These are phyloP conservation scores for Hippopotamus amphibius DNA, from an alignment of 2,113 vertebrate species.

Conservation along the genomic window DNA sequence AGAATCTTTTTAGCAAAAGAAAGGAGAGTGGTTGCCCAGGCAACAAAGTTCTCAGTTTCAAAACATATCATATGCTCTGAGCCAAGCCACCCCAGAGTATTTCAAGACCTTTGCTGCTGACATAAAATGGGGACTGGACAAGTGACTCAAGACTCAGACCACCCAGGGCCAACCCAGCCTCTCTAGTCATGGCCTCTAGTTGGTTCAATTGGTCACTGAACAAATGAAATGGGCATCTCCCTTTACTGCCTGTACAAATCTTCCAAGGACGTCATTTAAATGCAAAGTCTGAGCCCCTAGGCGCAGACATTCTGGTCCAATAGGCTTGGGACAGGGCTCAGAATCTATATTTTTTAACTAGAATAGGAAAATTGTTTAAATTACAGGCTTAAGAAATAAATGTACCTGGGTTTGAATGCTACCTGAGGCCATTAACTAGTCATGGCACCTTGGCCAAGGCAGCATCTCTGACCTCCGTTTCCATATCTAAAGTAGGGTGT, in stretches of 20 bases:
- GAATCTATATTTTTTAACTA: background rate
- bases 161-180: background rate
- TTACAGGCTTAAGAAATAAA: background rate
- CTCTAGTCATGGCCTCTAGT: background rate
- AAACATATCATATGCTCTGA: background rate
- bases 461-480: background rate
- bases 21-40: background rate
- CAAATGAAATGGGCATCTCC: background rate
- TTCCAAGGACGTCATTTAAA: background rate
- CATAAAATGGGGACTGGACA: background rate
- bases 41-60: slow-evolving; percentile 25
- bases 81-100: background rate
- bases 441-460: background rate
- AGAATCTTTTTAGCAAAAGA: background rate
- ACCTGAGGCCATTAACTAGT: background rate
- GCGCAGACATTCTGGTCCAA: background rate
- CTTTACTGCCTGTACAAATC: background rate
- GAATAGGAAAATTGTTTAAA: background rate
- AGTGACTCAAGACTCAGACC: background rate
- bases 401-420: background rate
- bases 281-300: background rate
- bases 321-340: background rate
- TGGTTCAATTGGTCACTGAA: background rate
- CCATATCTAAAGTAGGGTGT: background rate
- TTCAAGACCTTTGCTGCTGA: slow-evolving; percentile 7